Conservation (phyloP, 2,888 invertebrate genomes). For the Arrhopalites spinosus region DNA sequence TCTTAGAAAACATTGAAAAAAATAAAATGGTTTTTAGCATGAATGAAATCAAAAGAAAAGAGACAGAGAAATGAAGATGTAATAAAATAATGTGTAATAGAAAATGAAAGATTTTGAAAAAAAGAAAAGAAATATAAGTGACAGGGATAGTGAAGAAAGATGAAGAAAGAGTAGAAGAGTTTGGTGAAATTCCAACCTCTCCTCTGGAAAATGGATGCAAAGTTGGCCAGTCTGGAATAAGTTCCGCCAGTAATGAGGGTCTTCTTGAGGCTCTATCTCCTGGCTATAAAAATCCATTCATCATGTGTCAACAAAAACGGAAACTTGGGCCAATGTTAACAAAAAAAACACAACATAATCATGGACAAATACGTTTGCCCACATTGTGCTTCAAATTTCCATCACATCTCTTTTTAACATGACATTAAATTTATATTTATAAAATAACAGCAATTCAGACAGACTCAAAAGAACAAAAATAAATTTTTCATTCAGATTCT, state of each 20-base stretch:
- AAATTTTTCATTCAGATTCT: too few species aligned
- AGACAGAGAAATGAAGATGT: background rate
- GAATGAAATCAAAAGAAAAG: background rate
- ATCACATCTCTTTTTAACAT: too few species aligned
- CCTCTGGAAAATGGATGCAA: constrained; percentile 79
- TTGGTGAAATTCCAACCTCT: constrained; percentile 73
- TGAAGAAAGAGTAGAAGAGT: constrained; percentile 42
- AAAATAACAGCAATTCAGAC: too few species aligned
- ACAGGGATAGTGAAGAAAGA: constrained; percentile 37
- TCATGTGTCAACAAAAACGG: constrained; percentile 24
- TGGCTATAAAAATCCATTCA: constrained; percentile 57
- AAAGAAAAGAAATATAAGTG: too few species aligned
- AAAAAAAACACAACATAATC: background rate
- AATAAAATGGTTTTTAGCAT: too few species aligned
- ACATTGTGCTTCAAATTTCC: too few species aligned
- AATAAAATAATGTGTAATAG: constrained; percentile 8
- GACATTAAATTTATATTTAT: too few species aligned
- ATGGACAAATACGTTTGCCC: too few species aligned
- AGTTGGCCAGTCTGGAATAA: constrained; percentile 79
- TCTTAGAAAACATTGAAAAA: too few species aligned
- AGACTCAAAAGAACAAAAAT: too few species aligned
- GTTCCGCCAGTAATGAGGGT: constrained; percentile 71
- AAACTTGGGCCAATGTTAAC: background rate
- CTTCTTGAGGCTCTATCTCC: constrained; percentile 61
- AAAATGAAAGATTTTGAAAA: constrained; percentile 7